Conservation (phyloP, 2,888 invertebrate species). For the Tipula unca region DNA sequence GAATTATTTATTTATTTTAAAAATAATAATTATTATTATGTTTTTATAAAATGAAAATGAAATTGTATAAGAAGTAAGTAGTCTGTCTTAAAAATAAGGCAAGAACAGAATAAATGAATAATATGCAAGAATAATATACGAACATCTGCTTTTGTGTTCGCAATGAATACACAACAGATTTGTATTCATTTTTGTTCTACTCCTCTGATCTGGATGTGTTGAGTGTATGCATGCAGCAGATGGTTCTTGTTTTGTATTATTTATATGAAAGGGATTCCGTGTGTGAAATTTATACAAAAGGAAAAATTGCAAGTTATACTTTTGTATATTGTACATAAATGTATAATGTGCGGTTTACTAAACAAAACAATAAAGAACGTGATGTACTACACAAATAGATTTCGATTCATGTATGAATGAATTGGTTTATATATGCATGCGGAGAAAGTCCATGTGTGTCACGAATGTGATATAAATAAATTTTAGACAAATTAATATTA, state of each 20-base stretch:
- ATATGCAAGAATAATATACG: neutral
- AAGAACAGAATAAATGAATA: neutral
- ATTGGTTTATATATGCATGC: neutral
- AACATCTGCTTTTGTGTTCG: neutral
- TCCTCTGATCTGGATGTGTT: neutral
- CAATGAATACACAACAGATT: neutral
- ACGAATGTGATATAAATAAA: neutral
- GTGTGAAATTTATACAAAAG: neutral
- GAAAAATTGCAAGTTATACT: neutral
- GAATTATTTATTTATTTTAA: neutral
- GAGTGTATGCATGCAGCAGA: neutral
- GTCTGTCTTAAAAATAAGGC: neutral
- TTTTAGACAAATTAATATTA: neutral
- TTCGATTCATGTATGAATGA: neutral
- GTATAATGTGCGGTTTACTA: neutral
- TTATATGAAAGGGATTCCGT: neutral
- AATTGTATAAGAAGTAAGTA: neutral
- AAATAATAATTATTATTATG: neutral
- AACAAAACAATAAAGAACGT: neutral
- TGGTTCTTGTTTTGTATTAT: neutral
- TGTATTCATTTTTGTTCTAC: neutral
- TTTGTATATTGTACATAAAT: neutral
- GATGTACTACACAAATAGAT: neutral
- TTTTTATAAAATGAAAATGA: neutral
- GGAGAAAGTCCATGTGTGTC: constrained; percentile 2